Percentiles rank a stretch among this genome's conserved stretches.
phyloP scores from a whole-genome alignment of 2,888 invertebrate genomes.

The Endomychus coccineus region DNA sequence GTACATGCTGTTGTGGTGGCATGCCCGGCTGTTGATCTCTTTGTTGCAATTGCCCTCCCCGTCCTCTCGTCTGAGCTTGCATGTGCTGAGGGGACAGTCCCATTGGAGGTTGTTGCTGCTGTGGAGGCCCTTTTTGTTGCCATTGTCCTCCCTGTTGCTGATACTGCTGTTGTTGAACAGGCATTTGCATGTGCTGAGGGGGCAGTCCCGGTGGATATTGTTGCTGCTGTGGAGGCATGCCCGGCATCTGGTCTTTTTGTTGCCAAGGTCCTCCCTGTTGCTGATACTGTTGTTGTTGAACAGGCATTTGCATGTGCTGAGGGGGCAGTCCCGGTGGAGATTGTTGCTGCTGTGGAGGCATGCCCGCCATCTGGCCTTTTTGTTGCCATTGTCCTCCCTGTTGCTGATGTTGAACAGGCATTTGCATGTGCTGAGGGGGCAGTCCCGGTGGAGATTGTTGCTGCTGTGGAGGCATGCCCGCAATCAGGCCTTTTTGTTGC shows the following conservation, averaged over 20 bases:
- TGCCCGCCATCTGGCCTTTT: constrained; percentile 4
- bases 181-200: constrained; percentile 2
- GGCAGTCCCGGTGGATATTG: constrained; percentile 11
- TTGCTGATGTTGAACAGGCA: constrained; percentile 12
- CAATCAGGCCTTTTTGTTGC: constrained; percentile 1
- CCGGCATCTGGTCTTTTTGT: constrained; percentile 6
- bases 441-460: constrained; percentile 6
- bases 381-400: constrained; percentile 6
- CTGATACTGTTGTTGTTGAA: constrained; percentile 12
- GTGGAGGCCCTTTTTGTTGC: constrained; percentile 12
- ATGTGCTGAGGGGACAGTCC: constrained; percentile 16
- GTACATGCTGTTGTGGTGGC: constrained; percentile 13
- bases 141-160: constrained; percentile 12
- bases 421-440: not conserved
- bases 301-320: constrained; percentile 3
- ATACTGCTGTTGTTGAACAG: constrained; percentile 9
- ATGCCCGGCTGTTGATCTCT: constrained; percentile 5
- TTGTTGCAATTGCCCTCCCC: constrained; percentile 9
- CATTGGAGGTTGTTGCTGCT: constrained; percentile 11
- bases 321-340: constrained; percentile 10
- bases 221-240: constrained; percentile 11
- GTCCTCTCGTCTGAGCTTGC: constrained; percentile 3
- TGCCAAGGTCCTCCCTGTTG: constrained; percentile 10
- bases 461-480: constrained; percentile 9
- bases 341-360: constrained; percentile 10